Evolutionary conservation across 2,797 vertebrate species (phyloP), one percentile per base, ranked within the genome.

Genomic region (Halcyon smyrnensis): DNA sequence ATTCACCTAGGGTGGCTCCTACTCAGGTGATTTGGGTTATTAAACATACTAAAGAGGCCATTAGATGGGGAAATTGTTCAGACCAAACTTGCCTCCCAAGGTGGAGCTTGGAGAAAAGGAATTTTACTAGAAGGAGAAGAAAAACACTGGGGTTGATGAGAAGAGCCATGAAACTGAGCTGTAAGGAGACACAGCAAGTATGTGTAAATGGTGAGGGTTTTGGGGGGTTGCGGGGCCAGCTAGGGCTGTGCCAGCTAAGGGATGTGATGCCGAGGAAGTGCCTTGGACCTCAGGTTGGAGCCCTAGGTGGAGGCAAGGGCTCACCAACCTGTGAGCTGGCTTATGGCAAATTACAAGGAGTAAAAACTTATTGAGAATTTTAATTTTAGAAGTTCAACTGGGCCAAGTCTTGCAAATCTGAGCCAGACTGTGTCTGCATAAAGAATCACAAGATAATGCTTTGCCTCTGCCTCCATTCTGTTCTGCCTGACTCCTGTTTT

Each of bases 21-120:
- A 62, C 69, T 27, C 92, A 81, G 76, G 73, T 94, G 84, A 46
- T 78, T 83, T 80, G 87, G 87, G 82, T 92, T 95, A 83, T 91
- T 36, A 15, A 30, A 54, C 45, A 2, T 19, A 43, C 34, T 25
- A 1, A 89, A 76, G 45, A 77, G 68, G n/a, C 65, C 79, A 59
- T 87, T 69, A 81, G 78, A 30, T 46, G 34, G 25, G 36, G 64
- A 81, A 77, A 74, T n/a, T 5, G 46, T 25, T 93, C 50, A 51
- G 18, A 36, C 43, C 11, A 20, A 57, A 23, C 45, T 37, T 71
- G 15, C 30, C 14, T 62, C 30, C n/a, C 1, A 18, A n/a, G 17
- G 28, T 71, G 50, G 39, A n/a, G 34, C 45, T 53, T 87, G 24
- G 37, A 80, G 71, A 8, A 57, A 50, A 25, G 69, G 27, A 48